Percentiles rank a stretch among this genome's conserved stretches.
These are phyloP conservation scores for Delichon dasypus DNA, from an alignment of 2,797 vertebrate species.

Conservation along the genomic window DNA sequence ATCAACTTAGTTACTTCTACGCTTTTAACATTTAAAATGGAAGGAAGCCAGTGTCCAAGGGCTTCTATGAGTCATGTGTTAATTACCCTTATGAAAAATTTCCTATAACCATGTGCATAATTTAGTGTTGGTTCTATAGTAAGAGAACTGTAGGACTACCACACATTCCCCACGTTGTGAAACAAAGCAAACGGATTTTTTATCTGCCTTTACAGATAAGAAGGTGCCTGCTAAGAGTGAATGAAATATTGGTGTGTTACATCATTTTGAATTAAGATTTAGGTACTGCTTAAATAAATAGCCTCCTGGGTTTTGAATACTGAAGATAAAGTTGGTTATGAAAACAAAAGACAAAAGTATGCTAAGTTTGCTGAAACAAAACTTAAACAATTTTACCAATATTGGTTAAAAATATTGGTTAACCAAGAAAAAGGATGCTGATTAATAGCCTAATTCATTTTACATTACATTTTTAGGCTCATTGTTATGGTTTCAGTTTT, in stretches of 20 bases:
- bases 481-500: not conserved
- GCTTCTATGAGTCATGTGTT: not conserved
- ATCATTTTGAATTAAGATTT: not conserved
- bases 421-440: not conserved
- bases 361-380: not conserved
- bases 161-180: not conserved
- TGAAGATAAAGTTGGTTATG: not conserved
- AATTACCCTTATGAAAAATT: not conserved
- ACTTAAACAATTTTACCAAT: not conserved
- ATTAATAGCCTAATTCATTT: not conserved
- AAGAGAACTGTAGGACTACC: not conserved
- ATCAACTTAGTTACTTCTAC: not conserved
- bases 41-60: not conserved
- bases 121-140: not conserved
- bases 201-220: not conserved
- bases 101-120: not conserved
- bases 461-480: not conserved
- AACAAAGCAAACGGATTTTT: not conserved
- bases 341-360: not conserved
- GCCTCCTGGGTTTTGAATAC: not conserved
- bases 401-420: not conserved
- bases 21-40: not conserved
- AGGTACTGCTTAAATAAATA: not conserved
- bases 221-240: not conserved
- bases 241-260: not conserved